Evolutionary conservation across 2,888 invertebrate species (phyloP).

Genomic region (Apotomis betuletana): DNA sequence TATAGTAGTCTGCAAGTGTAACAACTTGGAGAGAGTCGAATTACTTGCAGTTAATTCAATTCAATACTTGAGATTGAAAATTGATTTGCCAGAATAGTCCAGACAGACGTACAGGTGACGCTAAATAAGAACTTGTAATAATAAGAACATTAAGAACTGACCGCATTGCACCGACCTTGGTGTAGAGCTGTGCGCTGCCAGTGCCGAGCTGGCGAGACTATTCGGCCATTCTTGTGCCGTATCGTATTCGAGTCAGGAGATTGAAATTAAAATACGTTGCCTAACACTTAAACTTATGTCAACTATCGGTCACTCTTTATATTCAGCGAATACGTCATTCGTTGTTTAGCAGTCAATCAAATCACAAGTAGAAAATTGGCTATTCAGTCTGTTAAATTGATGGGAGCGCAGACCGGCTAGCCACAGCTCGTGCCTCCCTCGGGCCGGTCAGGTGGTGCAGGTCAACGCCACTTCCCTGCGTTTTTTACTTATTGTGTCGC

Average conservation of each 20-base stretch:
- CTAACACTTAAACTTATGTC: background rate
- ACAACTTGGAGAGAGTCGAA: background rate
- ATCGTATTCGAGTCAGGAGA: background rate
- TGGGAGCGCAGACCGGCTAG: background rate
- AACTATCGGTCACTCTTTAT: constrained; percentile 15
- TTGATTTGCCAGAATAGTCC: no score
- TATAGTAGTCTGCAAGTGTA: background rate
- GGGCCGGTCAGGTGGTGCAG: constrained; percentile 44
- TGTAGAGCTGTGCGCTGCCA: constrained; percentile 17
- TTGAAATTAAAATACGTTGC: background rate
- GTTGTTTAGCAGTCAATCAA: constrained; percentile 19
- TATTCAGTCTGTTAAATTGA: constrained; percentile 17
- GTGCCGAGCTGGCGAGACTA: background rate
- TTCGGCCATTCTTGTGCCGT: constrained; percentile 3
- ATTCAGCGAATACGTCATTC: constrained; percentile 8
- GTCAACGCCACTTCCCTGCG: constrained; percentile 59
- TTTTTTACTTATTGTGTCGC: constrained; percentile 56
- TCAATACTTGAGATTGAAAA: no score
- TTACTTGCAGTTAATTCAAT: background rate
- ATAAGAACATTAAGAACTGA: constrained; percentile 8
- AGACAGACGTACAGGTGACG: background rate
- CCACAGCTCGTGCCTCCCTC: constrained; percentile 13
- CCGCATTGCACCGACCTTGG: constrained; percentile 21
- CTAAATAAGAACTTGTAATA: constrained; percentile 4
- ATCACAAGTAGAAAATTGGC: constrained; percentile 7